Evolutionary conservation across 1,140 invertebrate genomes (phyloP), one percentile per base, ranked within the genome.

Genomic region (Littorina saxatilis): DNA sequence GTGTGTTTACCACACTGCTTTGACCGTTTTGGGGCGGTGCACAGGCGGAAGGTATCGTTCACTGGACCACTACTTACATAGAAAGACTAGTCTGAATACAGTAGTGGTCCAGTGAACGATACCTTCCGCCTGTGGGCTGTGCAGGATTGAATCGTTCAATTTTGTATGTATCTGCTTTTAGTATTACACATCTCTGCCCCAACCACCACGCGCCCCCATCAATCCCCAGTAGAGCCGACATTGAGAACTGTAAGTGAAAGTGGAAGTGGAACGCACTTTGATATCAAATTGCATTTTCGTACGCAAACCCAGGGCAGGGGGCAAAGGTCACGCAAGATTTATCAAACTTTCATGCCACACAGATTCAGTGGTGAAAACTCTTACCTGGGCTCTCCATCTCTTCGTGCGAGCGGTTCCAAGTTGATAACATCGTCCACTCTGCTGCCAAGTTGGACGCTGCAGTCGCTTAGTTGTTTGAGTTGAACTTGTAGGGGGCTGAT

Each of bases 331-430:
- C 9, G 61, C 23, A 32, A 66, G 66, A 7, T 13, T 70, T 70
- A 13, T 9, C 37, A 15, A 70, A 40, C 35, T 70, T 13, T 70
- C 15, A 7, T 37, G 9, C 15, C 23, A 27, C 2, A 29, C 37
- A 9, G 17, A 11, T 2, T 73, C 15, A 43, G 40, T 5, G 17
- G 47, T 9, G n/a, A 27, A 43, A 75, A 58, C 2, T 39, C 66
- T 76, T 79, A 84, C 83, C 83, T 79, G 9, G 83, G 79, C 29
- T 50, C 66, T 35, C 80, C 83, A 76, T 84, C 80, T 0, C 17
- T 72, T 39, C 83, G 76, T 39, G 43, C 70, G 4, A 84, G 63
- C 1, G 80, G 83, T 61, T 81, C 68, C 50, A 84, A 43, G 63
- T 84, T 82, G 39, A 84, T 82, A 23, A 81, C 80, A 63, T 73